phyloP scores from a whole-genome alignment of 2,113 vertebrate species.

The Myxocyprinus asiaticus region DNA sequence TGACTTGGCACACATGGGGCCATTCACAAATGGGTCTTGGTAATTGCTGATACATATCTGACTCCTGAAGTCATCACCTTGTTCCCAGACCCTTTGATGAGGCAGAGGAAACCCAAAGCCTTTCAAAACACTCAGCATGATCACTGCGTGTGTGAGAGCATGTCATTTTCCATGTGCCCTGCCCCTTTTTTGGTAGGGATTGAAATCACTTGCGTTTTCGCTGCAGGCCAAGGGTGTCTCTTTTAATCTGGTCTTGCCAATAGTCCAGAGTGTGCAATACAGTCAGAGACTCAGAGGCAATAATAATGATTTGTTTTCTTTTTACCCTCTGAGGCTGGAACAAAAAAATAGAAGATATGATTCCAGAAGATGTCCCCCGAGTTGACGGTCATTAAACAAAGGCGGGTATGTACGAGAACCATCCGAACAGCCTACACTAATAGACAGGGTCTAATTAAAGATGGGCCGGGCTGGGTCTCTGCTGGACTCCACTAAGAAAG shows the following conservation, averaged over 20 bases:
- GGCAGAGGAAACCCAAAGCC: slow-evolving; percentile 68
- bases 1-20: slow-evolving; percentile 66
- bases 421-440: slow-evolving; percentile 63
- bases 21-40: slow-evolving; percentile 64
- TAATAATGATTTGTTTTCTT: slow-evolving; percentile 67
- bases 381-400: slow-evolving; percentile 52
- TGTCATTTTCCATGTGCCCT: slow-evolving; percentile 27
- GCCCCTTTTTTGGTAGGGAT: slow-evolving; percentile 74
- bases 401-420: slow-evolving; percentile 52
- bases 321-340: slow-evolving; percentile 49
- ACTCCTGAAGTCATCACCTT: slow-evolving; percentile 74
- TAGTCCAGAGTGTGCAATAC: slow-evolving; percentile 51
- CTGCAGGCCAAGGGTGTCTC: slow-evolving; percentile 66
- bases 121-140: slow-evolving; percentile 82
- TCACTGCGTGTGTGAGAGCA: slow-evolving; percentile 15
- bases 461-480: slow-evolving; percentile 56
- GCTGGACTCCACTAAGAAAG: slow-evolving; percentile 62
- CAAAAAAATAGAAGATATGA: slow-evolving; percentile 47
- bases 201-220: slow-evolving; percentile 66
- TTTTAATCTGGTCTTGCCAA: slow-evolving; percentile 67
- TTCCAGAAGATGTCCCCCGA: slow-evolving; percentile 52
- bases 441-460: slow-evolving; percentile 68
- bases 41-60: slow-evolving; percentile 77
- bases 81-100: slow-evolving; percentile 65
- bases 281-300: slow-evolving; percentile 49